Percentiles rank a stretch among this genome's conserved stretches.
These are phyloP conservation scores for Bungarus multicinctus DNA, from an alignment of 2,113 vertebrate species.

Conservation along the genomic window DNA sequence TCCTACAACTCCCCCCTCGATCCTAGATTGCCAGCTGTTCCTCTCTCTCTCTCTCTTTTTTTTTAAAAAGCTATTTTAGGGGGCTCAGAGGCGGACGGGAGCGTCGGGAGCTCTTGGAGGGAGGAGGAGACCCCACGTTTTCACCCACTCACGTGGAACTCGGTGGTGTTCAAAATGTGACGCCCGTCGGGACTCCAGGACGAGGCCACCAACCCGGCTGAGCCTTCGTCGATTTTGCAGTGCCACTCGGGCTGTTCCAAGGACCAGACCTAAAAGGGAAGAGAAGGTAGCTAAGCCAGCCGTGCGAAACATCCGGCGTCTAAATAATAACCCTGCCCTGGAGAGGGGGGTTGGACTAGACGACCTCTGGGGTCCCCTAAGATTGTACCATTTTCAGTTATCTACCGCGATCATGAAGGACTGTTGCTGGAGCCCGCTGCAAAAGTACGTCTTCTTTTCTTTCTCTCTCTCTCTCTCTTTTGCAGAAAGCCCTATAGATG, in stretches of 20 bases:
- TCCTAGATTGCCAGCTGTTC: neutral
- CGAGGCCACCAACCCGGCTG: conserved; percentile 89
- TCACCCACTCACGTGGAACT: conserved; percentile 94
- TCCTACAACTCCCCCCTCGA: too few relatives aligned
- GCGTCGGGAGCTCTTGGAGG: conserved; percentile 66
- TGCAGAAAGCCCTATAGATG: neutral
- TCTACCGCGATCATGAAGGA: conserved; percentile 69
- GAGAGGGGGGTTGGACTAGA: neutral
- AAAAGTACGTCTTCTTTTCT: conserved; percentile 68
- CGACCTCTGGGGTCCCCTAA: neutral
- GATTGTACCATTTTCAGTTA: neutral
- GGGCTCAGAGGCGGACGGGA: conserved; percentile 69
- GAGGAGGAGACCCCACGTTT: conserved; percentile 41
- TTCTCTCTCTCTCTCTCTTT: neutral
- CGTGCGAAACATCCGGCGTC: fast-evolving
- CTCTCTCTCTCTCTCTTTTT: neutral
- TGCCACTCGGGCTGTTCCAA: conserved; percentile 94
- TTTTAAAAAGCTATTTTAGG: conserved; percentile 67
- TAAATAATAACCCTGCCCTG: neutral
- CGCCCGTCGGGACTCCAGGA: conserved; percentile 97
- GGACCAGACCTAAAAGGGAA: conserved; percentile 86
- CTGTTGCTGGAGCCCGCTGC: conserved; percentile 75
- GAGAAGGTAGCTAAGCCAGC: neutral
- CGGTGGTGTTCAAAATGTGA: conserved; percentile 97
- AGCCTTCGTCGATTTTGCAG: conserved; percentile 97